Base-by-base conservation (phyloP, 2,113 vertebrate genomes). In the Pipa parva region DNA sequence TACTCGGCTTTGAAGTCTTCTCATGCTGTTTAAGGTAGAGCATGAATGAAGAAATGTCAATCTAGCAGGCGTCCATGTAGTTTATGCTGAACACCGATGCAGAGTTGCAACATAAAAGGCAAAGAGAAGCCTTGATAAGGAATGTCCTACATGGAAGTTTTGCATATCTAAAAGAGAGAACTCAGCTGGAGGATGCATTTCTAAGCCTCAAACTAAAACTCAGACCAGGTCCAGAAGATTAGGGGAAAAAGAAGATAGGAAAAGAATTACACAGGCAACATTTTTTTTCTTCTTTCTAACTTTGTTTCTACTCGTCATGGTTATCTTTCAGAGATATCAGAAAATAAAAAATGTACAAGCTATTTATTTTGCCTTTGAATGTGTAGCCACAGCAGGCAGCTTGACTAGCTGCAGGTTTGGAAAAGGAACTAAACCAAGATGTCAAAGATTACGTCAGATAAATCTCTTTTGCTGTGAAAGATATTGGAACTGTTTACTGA, bases 11-110 rank as follows among this genome's bases (percentile, higher is more conserved):
- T 96, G 93, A 96, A 92, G 93, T 94, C 90, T 87, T 89, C 83
- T 79, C 92, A 90, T 93, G 93, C 92, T 94, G 93, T 92, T 93
- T 94, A 93, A 95, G 92, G 93, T 94, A 94, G 92, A 92, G 92
- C 90, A 89, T 94, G 92, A 96, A 93, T 93, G 91, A 91, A 92
- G 92, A 91, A 92, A 92, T 94, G 92, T 94, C 92, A 92, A 93
- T 92, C 91, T 93, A 90, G 91, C 93, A 93, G 93, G 92, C 93
- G 93, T 91, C 92, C 93, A 80, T 94, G 93, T 94, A 94, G 92
- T 93, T 95, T 93, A 92, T 90, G 90, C 84, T 84, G 91, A 93
- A 91, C 91, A 91, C 91, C 87, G 90, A 88, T 87, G 88, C 88
- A 89, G 80, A 87, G 86, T 88, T 85, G 85, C 56, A 87, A 95